Evolutionary conservation across 1,140 invertebrate genomes (phyloP).

Genomic region (Cyclina sinensis): DNA sequence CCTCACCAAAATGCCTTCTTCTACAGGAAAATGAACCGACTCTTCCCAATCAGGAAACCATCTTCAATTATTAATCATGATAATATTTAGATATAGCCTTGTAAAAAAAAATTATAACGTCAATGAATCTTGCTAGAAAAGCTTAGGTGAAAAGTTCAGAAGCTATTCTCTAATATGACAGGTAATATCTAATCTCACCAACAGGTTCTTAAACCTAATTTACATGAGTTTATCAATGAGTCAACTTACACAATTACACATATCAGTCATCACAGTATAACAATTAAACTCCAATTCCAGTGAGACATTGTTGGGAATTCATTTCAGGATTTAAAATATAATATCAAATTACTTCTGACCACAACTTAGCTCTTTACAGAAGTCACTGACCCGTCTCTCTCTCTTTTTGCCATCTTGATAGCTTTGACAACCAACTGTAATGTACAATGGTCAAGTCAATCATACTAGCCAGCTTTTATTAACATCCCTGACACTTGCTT

Average conservation of each 20-base stretch:
- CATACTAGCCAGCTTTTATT: background rate
- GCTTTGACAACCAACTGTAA: slow-evolving; percentile 14
- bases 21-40: slow-evolving; percentile 11
- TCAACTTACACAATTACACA: slow-evolving; percentile 29
- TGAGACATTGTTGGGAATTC: slow-evolving; percentile 24
- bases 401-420: background rate
- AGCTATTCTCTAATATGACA: slow-evolving; percentile 24
- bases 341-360: slow-evolving; percentile 36
- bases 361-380: slow-evolving; percentile 1
- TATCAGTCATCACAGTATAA: slow-evolving; percentile 2
- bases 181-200: slow-evolving; percentile 5
- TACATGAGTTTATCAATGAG: slow-evolving; percentile 37
- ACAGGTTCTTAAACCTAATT: background rate
- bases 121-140: background rate
- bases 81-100: slow-evolving; percentile 15
- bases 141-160: slow-evolving; percentile 40
- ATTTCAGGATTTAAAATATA: slow-evolving; percentile 5
- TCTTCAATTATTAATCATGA: slow-evolving; percentile 24
- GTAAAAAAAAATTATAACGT: slow-evolving; percentile 23
- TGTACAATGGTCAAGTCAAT: slow-evolving; percentile 21
- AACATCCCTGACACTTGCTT: background rate
- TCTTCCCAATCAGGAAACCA: background rate
- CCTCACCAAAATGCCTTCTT: background rate
- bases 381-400: slow-evolving; percentile 33
- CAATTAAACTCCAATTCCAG: slow-evolving; percentile 17